phyloP scores from a whole-genome alignment of 2,113 vertebrate genomes.

The Riparia riparia region DNA sequence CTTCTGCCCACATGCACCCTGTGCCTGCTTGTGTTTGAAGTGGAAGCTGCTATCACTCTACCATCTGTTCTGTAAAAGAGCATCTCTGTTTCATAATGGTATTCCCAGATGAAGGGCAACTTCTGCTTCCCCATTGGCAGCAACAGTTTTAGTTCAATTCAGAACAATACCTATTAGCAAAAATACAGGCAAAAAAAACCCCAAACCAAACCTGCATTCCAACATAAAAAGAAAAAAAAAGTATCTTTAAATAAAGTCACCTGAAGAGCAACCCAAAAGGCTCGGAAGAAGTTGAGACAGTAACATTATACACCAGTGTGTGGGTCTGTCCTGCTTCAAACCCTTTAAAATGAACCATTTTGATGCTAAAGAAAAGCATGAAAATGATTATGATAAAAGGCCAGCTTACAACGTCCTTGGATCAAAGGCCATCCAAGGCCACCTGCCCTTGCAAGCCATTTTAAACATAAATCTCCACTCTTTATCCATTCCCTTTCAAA shows the following conservation, averaged over 20 bases:
- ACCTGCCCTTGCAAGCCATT: neutral
- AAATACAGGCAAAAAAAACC: neutral
- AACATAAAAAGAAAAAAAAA: neutral
- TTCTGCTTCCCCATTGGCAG: neutral
- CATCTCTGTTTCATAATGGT: neutral
- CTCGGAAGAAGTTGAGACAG: neutral
- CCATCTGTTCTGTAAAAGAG: constrained; percentile 50
- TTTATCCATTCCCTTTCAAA: neutral
- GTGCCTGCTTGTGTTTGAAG: constrained; percentile 19
- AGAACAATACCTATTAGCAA: neutral
- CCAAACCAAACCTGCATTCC: neutral
- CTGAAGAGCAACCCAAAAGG: neutral
- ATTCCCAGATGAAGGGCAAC: constrained; percentile 4
- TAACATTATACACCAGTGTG: rapidly evolving
- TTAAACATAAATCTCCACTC: neutral
- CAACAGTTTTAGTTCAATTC: neutral
- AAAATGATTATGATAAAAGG: neutral
- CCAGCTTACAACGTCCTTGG: neutral
- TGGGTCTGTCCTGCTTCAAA: neutral
- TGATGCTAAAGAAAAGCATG: neutral
- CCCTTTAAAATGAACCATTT: neutral
- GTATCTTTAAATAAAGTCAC: neutral
- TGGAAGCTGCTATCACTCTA: constrained; percentile 24
- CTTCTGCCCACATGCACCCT: neutral
- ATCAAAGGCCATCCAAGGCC: neutral